Evolutionary conservation across 2,888 invertebrate species (phyloP), one percentile per base, ranked within the genome.

Genomic region (Sphaerophoria taeniata): DNA sequence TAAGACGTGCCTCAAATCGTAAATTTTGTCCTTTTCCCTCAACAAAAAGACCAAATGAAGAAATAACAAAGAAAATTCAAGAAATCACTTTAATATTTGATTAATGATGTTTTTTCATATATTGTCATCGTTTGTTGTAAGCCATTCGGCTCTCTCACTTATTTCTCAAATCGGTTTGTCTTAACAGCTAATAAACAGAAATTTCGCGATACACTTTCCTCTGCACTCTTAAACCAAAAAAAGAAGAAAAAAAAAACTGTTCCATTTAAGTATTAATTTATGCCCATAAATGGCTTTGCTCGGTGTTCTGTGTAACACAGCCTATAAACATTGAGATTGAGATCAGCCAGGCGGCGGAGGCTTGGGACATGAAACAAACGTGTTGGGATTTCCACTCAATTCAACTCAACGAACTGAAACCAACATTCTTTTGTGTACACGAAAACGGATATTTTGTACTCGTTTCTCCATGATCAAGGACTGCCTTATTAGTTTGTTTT

Each of bases 401-500:
- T 11, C 9, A 43, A 12, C 11, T 33, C 33, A 33, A 7, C 7
- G 34, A 36, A 51, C 33, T 65, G 6, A 53, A 39, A 39, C 39
- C 67, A 53, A 67, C 53, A 49, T 67, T 39, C 51, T 49, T 67
- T 39, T 63, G 47, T 56, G 7, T 53, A 24, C 53, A 53, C 12
- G 0, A 24, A 24, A 24, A 67, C 53, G 67, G 51, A 67, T 67
- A 24, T 24, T 24, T 24, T 24, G 67, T 67, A 53, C 31, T 39
- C 31, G 24, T 39, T 53, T 53, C 67, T 53, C 53, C 67, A 39
- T 53, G 31, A 51, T 43, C 43, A 67, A 67, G 67, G 39, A 67
- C 53, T 53, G 67, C 51, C 67, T 67, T 67, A 67, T 67, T 67
- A 67, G 65, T 65, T 67, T 31, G 51, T 36, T 51, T 36, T 11